Percentiles rank a stretch among this genome's conserved stretches.
Conservation (phyloP, 2,113 vertebrate genomes). For the Rostratula benghalensis region DNA sequence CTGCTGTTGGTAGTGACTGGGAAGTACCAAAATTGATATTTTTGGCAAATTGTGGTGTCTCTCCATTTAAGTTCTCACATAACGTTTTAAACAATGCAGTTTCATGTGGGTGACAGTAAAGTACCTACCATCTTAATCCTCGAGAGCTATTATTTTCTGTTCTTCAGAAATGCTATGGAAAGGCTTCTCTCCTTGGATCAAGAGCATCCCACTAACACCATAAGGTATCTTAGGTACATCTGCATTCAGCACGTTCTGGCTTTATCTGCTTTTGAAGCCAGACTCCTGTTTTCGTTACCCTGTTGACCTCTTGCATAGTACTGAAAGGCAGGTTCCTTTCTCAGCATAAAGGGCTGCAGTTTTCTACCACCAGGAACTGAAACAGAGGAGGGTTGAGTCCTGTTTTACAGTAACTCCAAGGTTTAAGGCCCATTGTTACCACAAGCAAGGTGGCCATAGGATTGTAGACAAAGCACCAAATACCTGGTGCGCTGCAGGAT, state of each 20-base stretch:
- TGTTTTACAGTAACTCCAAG: background rate
- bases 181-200: conserved; percentile 1
- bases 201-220: background rate
- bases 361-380: background rate
- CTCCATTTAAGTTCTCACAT: background rate
- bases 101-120: background rate
- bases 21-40: background rate
- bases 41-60: background rate
- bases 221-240: background rate
- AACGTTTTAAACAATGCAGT: background rate
- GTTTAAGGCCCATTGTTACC: background rate
- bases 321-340: background rate
- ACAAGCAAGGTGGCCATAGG: accelerated
- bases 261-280: conserved; percentile 23
- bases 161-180: conserved; percentile 18
- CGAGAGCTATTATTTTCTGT: conserved; percentile 14
- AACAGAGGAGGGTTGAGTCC: background rate
- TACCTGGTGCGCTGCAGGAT: background rate
- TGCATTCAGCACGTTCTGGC: background rate
- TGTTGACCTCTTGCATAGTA: background rate
- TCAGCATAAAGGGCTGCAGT: background rate
- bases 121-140: background rate
- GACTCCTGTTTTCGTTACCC: background rate
- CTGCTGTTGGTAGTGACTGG: background rate
- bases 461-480: background rate